phyloP scores from a whole-genome alignment of 2,797 vertebrate species.

The Sarcoramphus papa region DNA sequence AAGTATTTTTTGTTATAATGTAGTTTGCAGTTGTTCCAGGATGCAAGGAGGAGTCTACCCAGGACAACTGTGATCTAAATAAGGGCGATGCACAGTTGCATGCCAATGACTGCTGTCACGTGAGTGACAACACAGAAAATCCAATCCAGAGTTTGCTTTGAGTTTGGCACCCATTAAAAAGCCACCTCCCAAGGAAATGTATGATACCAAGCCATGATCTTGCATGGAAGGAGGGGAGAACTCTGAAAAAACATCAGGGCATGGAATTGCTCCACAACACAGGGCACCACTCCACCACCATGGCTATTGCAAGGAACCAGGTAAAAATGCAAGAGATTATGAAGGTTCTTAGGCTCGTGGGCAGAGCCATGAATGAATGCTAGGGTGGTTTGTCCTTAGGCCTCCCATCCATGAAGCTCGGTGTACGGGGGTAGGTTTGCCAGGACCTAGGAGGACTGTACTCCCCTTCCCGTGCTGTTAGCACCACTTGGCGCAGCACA shows the following conservation, averaged over 20 bases:
- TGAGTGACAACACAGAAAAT: background rate
- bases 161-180: background rate
- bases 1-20: background rate
- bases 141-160: background rate
- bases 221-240: background rate
- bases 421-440: background rate
- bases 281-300: background rate
- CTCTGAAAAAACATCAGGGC: background rate
- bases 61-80: background rate
- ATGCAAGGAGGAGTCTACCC: background rate
- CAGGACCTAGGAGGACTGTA: fast-evolving
- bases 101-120: background rate
- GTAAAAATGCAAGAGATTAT: background rate
- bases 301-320: background rate
- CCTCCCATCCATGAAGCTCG: background rate
- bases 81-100: fast-evolving
- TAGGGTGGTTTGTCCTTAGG: background rate
- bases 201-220: background rate
- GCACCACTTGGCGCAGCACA: fast-evolving
- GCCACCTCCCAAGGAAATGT: background rate
- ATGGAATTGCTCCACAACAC: background rate
- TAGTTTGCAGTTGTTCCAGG: background rate
- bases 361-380: background rate
- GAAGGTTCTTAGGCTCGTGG: background rate
- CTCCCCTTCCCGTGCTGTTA: background rate